Base-by-base conservation (phyloP, 2,888 invertebrate species). In the Phymatocera aterrima region DNA sequence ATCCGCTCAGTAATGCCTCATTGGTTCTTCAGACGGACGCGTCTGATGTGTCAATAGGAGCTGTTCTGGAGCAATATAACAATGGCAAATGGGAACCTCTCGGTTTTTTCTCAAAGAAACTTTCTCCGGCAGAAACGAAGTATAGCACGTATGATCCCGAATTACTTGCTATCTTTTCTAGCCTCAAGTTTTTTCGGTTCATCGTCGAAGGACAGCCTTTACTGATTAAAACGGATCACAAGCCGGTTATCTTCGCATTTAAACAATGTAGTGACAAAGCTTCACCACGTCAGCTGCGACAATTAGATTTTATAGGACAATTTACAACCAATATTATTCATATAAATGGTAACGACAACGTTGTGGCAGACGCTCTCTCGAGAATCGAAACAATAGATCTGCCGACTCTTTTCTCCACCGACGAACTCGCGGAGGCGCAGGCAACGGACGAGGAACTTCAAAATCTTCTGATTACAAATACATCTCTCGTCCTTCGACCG, bases 81-180 rank as follows among this genome's bases (percentile, higher is more conserved):
- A 15, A 72, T 1, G 51, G 46, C 1, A 43, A 2, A 5, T 80
- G 78, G 78, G 77, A 81, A 78, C 79, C 80, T 0, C 28, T 81
- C 0, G 80, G 78, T 0, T 80, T 79, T 24, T 79, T 64, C 43
- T 40, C 70, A 8, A 77, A 51, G 46, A 82, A 81, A 54, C 61
- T 82, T 1, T 72, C 79, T 2, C 78, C 80, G 0, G 64, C 81
- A 0, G 79, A 86, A 64, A 43, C 3, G 2, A 82, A 80, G 0
- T 87, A 85, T 77, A 82, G 83, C 60, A 80, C 83, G 5, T 83
- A 84, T 78, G 83, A 85, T 75, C 48, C 82, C 34, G 82, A 80
- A 78, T 46, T 82, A 0, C 18, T 75, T 1, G 83, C 80, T 6
- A 74, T 81, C 1, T 83, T 77, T 48, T 12, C 48, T 1, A 46